Evolutionary conservation across 2,113 vertebrate species (phyloP).

Genomic region (Onychostoma macrolepis): DNA sequence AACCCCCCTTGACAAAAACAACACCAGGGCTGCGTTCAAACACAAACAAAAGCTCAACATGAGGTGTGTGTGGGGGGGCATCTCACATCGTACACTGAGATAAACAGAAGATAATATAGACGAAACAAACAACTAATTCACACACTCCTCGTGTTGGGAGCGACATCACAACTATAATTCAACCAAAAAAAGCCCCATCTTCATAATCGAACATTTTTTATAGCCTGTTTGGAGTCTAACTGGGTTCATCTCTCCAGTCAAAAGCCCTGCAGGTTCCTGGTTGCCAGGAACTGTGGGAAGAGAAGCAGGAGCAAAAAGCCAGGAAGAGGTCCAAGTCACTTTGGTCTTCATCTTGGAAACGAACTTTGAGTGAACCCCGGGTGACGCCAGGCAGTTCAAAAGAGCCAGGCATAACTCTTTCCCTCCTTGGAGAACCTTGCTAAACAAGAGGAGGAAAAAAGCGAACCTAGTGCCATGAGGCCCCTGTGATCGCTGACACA

Average conservation of each 20-base stretch:
- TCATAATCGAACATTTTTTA: constrained; percentile 11
- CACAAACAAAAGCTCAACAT: constrained; percentile 43
- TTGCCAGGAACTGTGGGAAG: constrained; percentile 77
- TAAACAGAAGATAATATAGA: constrained; percentile 28
- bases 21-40: constrained; percentile 26
- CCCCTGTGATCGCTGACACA: constrained; percentile 45
- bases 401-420: constrained; percentile 76
- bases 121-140: constrained; percentile 27
- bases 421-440: constrained; percentile 63
- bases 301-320: constrained; percentile 69
- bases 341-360: constrained; percentile 91
- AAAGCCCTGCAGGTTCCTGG: constrained; percentile 54
- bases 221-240: constrained; percentile 26
- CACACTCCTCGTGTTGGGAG: neutral
- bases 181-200: neutral
- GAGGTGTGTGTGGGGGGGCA: neutral
- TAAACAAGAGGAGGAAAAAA: constrained; percentile 47
- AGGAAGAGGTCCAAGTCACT: constrained; percentile 97
- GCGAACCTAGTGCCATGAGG: constrained; percentile 61
- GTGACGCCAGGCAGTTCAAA: constrained; percentile 79
- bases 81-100: neutral
- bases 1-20: constrained; percentile 14
- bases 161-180: constrained; percentile 8
- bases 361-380: constrained; percentile 96
- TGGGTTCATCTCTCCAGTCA: constrained; percentile 15